These are phyloP conservation scores for Lepilemur ruficaudatus DNA, from an alignment of 2,797 vertebrate species.

Conservation along the genomic window DNA sequence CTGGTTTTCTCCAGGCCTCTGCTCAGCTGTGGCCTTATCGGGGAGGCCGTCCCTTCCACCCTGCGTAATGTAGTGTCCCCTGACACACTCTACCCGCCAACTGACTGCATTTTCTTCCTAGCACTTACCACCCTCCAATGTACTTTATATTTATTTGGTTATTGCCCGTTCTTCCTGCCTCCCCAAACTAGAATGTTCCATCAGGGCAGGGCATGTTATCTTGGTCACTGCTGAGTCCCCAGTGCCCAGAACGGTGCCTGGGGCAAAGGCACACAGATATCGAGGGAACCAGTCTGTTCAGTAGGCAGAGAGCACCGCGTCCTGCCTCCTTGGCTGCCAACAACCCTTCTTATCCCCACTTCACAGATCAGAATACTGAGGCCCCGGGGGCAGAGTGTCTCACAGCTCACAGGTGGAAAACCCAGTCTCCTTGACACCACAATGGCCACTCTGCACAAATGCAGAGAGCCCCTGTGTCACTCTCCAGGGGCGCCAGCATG, in stretches of 20 bases:
- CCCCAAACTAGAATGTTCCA: not conserved
- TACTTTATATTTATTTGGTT: too few relatives aligned
- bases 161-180: too few relatives aligned
- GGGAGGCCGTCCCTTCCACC: not conserved
- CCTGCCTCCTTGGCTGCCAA: not conserved
- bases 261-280: rapidly evolving
- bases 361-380: not conserved
- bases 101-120: not conserved
- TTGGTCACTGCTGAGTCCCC: not conserved
- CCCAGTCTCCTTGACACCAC: not conserved
- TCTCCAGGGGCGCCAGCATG: rapidly evolving
- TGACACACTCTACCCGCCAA: rapidly evolving
- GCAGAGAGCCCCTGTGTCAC: rapidly evolving
- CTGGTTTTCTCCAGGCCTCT: not conserved
- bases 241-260: not conserved
- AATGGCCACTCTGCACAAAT: too few relatives aligned
- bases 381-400: not conserved
- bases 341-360: not conserved
- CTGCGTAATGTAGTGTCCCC: rapidly evolving
- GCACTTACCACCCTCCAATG: not conserved
- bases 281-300: rapidly evolving
- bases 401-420: not conserved
- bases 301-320: rapidly evolving
- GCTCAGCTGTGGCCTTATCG: not conserved
- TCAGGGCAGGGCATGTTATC: rapidly evolving